phyloP scores from a whole-genome alignment of 2,797 vertebrate species.

The Tadarida brasiliensis region DNA sequence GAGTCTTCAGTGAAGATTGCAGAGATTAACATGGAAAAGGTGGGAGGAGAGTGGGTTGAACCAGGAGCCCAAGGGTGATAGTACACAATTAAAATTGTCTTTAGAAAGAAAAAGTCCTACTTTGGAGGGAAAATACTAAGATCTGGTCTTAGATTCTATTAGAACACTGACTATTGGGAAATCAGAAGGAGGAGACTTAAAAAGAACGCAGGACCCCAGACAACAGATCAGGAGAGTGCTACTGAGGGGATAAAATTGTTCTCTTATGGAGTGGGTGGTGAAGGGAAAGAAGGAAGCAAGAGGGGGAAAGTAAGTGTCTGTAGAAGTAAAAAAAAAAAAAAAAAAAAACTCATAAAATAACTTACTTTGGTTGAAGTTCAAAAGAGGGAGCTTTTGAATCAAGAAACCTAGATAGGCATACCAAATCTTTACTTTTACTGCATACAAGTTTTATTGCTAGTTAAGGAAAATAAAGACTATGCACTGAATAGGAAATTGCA shows the following conservation, averaged over 20 bases:
- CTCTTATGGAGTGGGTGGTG: background rate
- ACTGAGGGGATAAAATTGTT: background rate
- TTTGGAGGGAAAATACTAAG: background rate
- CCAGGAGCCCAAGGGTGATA: background rate
- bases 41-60: background rate
- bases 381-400: background rate
- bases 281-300: background rate
- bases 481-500: background rate
- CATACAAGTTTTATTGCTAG: background rate
- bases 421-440: background rate
- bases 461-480: constrained; percentile 8
- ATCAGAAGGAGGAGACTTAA: background rate
- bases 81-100: background rate
- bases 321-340: background rate
- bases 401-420: background rate
- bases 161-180: background rate
- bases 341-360: background rate
- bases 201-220: background rate
- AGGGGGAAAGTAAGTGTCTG: background rate
- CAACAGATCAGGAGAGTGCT: background rate
- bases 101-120: background rate
- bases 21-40: background rate
- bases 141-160: background rate
- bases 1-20: background rate
- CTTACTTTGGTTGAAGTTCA: background rate